Base-by-base conservation (phyloP, 2,888 invertebrate genomes). In the Spodoptera picta region DNA sequence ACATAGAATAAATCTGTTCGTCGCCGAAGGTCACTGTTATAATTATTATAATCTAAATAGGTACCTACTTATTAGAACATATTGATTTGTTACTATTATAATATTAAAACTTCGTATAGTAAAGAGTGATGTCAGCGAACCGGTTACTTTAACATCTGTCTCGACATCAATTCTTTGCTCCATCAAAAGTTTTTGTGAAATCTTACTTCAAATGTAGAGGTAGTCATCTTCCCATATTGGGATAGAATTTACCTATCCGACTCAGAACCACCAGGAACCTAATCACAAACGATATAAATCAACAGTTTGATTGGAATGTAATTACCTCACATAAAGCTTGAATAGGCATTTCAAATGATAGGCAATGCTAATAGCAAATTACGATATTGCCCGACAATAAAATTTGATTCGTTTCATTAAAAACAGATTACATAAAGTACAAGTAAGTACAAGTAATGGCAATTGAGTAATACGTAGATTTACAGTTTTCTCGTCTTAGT, bases 401-500 rank as follows among this genome's bases (percentile, higher is more conserved):
- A 69, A 69, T 54, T 73, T 74, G 14, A 71, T 75, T 56, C 64
- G 64, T 59, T 71, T 69, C 7, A 64, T 75, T 70, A 64, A 54
- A 75, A 70, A 54, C 41, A 57, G 45, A 75, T 73, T 47, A 56
- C 51, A 71, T 66, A 71, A 66, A 59, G 27, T 44, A 11, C 56
- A 23, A 9, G 36, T 61, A 58, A 73, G 58, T 54, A 62, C 59
- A 57, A 54, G 51, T 66, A 63, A 50, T 43, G 44, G 46, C 52
- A 58, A 68, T 80, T 75, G 62, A 65, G 76, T 68, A 69, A 80
- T 60, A 66, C 64, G 51, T 65, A 68, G 54, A 67, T 77, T 70
- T 69, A 73, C 73, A 80, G 81, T 81, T 83, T 83, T 84, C 84
- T 80, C 77, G 76, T 70, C 61, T 62, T 63, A 70, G 63, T 76